Evolutionary conservation across 2,797 vertebrate genomes (phyloP), one percentile per base, ranked within the genome.

Genomic region (Smutsia temminckii): DNA sequence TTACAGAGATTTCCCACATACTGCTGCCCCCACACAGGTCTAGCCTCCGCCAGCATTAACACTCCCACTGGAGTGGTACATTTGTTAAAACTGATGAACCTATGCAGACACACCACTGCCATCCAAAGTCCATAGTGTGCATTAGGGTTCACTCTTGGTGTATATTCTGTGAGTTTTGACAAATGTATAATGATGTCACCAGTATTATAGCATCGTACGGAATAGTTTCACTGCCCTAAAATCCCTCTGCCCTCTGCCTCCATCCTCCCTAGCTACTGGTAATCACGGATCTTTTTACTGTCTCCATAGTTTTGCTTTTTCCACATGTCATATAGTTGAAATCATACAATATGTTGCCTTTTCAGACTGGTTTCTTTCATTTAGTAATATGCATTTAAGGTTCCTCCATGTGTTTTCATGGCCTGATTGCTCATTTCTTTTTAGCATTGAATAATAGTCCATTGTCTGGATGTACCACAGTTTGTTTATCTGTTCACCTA

Each of bases 401-500:
- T 55, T 77, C 37, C 25, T 63, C 37, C 14, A 1, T 25, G 17
- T 90, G 74, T 90, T 77, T 90, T 25, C 25, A 17, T 14, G n/a
- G 49, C 51, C 59, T 49, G 21, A n/a, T 59, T 61, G 17, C 46
- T 75, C 27, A 34, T 89, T 85, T 72, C 71, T 77, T 77, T 61
- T 59, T 37, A 63, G 55, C 51, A 23, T 63, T 77, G 68, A 64
- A 63, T 40, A 49, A 37, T n/a, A 93, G 21, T 87, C 61, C 14
- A 11, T 46, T 85, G 87, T 79, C 83, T 53, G 55, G 12, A 34
- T 42, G 29, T 7, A 32, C 53, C 53, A 49, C 46, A 57, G 37
- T 90, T 85, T 66, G 68, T 88, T 53, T 63, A 75, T 69, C 42
- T 64, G 61, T 14, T 81, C 85, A 81, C 53, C 74, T 86, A 34